Evolutionary conservation across 2,888 invertebrate genomes (phyloP).

Genomic region (Timema podura): DNA sequence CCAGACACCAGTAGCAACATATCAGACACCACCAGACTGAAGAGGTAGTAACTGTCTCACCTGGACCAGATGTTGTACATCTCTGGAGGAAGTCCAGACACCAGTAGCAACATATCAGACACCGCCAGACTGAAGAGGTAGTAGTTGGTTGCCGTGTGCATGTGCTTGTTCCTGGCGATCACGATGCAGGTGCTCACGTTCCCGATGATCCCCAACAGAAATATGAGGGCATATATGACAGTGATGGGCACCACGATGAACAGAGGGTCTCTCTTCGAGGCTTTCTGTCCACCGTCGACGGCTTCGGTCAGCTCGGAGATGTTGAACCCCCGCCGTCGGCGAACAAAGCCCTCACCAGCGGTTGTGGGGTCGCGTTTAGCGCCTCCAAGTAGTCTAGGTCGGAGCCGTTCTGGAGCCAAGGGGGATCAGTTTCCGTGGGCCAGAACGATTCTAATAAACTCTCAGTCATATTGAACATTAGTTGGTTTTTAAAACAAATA

Average conservation of each 20-base stretch:
- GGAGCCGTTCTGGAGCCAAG: too few relatives aligned
- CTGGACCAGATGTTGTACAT: conserved; percentile 66
- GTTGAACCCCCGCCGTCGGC: too few relatives aligned
- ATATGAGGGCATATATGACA: conserved; percentile 64
- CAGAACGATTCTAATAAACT: too few relatives aligned
- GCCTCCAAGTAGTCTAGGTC: too few relatives aligned
- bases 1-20: conserved; percentile 68
- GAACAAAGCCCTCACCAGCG: too few relatives aligned
- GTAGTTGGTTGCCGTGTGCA: conserved; percentile 83
- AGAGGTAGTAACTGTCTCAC: conserved; percentile 73
- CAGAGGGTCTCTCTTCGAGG: conserved; percentile 56
- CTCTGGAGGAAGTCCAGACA: conserved; percentile 77
- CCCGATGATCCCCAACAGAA: conserved; percentile 68
- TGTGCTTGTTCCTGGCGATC: conserved; percentile 68
- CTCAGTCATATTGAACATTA: too few relatives aligned
- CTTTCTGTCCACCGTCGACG: neutral
- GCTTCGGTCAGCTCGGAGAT: too few relatives aligned
- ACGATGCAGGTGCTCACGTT: conserved; percentile 77
- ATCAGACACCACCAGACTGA: conserved; percentile 74
- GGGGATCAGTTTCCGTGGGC: too few relatives aligned
- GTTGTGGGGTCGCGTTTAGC: too few relatives aligned
- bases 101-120: conserved; percentile 67
- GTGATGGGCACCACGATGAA: conserved; percentile 62
- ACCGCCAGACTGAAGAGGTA: conserved; percentile 76
- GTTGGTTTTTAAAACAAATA: too few relatives aligned